Evolutionary conservation across 2,113 vertebrate species (phyloP).

Genomic region (Corynorhinus townsendii): DNA sequence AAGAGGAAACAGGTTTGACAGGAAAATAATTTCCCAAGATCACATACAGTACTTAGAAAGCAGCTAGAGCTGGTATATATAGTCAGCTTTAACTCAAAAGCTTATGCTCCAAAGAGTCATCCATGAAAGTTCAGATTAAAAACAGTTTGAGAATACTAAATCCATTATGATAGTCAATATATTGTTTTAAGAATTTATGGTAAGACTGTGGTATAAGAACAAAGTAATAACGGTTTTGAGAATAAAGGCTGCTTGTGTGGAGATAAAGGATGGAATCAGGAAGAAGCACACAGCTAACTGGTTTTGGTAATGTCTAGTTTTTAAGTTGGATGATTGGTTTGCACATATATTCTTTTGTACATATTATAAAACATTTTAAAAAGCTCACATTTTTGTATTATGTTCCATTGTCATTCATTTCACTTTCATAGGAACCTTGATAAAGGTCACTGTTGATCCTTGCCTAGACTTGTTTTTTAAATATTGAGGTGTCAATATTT

Average conservation of each 20-base stretch:
- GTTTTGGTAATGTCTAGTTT: not conserved
- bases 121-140: not conserved
- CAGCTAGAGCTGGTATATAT: not conserved
- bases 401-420: not conserved
- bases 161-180: not conserved
- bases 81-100: not conserved
- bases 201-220: constrained; percentile 16
- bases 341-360: not conserved
- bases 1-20: not conserved
- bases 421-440: not conserved
- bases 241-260: not conserved
- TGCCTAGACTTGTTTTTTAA: not conserved
- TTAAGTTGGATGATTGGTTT: constrained; percentile 9
- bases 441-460: not conserved
- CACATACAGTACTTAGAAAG: not conserved
- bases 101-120: not conserved
- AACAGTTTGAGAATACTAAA: not conserved
- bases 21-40: constrained; percentile 11
- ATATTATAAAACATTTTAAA: not conserved
- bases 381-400: constrained; percentile 5
- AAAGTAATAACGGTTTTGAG: constrained; percentile 26
- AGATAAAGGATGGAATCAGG: not conserved
- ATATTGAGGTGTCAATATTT: not conserved
- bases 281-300: not conserved
- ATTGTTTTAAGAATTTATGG: constrained; percentile 29